These are phyloP conservation scores for Globodera rostochiensis DNA, from an alignment of 1,140 invertebrate genomes.

Conservation along the genomic window DNA sequence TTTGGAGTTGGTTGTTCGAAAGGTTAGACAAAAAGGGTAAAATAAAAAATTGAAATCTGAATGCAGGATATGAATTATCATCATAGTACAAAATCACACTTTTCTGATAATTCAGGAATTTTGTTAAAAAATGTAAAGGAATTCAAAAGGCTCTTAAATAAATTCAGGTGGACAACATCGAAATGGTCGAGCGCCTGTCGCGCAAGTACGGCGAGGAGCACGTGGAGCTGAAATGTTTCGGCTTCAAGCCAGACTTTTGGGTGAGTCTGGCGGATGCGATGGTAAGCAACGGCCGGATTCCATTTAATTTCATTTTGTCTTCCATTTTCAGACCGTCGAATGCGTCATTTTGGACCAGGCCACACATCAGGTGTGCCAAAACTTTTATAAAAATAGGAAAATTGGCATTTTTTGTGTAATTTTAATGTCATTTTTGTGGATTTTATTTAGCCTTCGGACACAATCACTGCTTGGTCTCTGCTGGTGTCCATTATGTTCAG, in stretches of 20 bases:
- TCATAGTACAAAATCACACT: too few species aligned
- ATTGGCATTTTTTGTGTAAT: neutral
- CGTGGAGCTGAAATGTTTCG: conserved; percentile 56
- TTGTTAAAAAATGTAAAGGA: conserved; percentile 3
- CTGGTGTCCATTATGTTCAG: conserved; percentile 60
- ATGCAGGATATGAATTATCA: too few species aligned
- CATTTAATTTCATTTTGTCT: neutral
- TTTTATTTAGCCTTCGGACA: conserved; percentile 58
- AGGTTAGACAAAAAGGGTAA: conserved; percentile 33
- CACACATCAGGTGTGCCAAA: conserved; percentile 51
- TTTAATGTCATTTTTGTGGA: neutral
- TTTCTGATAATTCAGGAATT: neutral
- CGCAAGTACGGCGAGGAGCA: conserved; percentile 57
- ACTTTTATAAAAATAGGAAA: neutral
- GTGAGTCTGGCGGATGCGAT: conserved; percentile 60
- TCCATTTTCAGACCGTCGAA: conserved; percentile 45
- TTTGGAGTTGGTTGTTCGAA: conserved; percentile 57
- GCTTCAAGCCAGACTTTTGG: conserved; percentile 64
- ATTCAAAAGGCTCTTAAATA: neutral
- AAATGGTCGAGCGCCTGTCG: conserved; percentile 49
- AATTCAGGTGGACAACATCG: conserved; percentile 58
- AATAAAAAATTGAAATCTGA: too few species aligned
- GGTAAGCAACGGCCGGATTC: neutral
- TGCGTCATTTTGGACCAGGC: conserved; percentile 59
- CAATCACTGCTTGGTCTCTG: conserved; percentile 60